phyloP scores from a whole-genome alignment of 2,797 vertebrate genomes.

The Chaetodon trifasciatus region DNA sequence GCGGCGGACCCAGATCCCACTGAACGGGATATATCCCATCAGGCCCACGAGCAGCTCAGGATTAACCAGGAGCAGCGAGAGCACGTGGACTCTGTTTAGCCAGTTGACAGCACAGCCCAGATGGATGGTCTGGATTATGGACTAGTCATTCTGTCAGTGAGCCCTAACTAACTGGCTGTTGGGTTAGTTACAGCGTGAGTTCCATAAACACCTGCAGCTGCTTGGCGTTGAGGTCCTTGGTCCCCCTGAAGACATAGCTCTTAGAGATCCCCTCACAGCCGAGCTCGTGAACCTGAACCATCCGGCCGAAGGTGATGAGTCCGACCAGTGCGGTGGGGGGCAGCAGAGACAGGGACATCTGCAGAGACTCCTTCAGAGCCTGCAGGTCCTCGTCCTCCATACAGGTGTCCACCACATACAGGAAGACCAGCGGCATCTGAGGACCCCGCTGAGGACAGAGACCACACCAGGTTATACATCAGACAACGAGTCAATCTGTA shows the following conservation, averaged over 20 bases:
- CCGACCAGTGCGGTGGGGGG: slow-evolving; percentile 95
- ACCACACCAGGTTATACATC: not conserved
- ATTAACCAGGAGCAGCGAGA: not conserved
- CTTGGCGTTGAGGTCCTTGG: slow-evolving; percentile 95
- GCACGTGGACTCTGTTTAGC: not conserved
- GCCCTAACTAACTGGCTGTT: not conserved
- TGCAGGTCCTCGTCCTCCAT: slow-evolving; percentile 99
- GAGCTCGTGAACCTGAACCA: slow-evolving; percentile 97
- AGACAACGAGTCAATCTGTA: not conserved
- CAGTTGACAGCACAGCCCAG: not conserved
- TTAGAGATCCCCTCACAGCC: slow-evolving; percentile 98
- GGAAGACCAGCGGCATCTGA: slow-evolving; percentile 97
- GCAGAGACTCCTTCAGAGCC: slow-evolving; percentile 96
- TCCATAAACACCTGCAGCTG: slow-evolving; percentile 90
- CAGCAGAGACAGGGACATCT: slow-evolving; percentile 96
- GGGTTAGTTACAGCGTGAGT: too few relatives aligned
- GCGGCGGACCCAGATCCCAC: not conserved
- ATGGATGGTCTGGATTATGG: not conserved
- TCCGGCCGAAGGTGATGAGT: slow-evolving; percentile 97
- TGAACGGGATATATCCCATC: not conserved
- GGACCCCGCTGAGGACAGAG: slow-evolving; percentile 88
- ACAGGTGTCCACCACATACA: slow-evolving; percentile 98
- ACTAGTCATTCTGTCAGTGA: not conserved
- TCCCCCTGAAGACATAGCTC: slow-evolving; percentile 97
- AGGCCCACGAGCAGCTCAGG: not conserved